Conservation (phyloP, 2,888 invertebrate genomes). For the Stenoptilia bipunctidactyla region DNA sequence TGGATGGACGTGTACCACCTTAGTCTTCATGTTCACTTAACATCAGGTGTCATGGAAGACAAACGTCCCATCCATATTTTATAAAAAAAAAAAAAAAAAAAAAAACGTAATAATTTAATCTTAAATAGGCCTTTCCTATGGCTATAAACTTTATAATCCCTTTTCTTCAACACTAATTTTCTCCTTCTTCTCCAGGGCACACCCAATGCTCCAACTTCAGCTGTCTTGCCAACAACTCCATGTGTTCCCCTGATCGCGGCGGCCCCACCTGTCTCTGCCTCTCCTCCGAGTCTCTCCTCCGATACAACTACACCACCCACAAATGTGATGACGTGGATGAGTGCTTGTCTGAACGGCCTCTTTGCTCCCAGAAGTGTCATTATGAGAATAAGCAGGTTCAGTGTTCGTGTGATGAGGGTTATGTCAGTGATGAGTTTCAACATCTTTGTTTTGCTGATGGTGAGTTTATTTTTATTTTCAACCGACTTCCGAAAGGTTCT, state of each 20-base stretch:
- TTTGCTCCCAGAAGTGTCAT: slow-evolving; percentile 78
- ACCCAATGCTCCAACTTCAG: slow-evolving; percentile 39
- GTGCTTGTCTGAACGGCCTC: slow-evolving; percentile 71
- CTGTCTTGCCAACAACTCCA: slow-evolving; percentile 26
- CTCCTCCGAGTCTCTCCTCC: slow-evolving; percentile 31
- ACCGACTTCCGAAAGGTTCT: no score
- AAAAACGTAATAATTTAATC: no score
- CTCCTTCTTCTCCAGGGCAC: slow-evolving; percentile 28
- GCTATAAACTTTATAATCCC: no score
- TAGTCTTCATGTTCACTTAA: no score
- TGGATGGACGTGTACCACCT: no score
- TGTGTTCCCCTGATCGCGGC: slow-evolving; percentile 31
- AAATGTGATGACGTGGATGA: slow-evolving; percentile 74
- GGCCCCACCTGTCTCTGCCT: slow-evolving; percentile 69
- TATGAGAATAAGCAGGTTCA: slow-evolving; percentile 71
- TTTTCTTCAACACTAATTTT: not conserved
- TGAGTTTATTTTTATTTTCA: no score
- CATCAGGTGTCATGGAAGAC: no score
- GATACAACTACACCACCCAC: slow-evolving; percentile 34
- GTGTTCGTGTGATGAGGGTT: slow-evolving; percentile 74
- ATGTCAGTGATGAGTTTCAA: slow-evolving; percentile 21
- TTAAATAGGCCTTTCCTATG: no score
- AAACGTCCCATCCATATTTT: no score
- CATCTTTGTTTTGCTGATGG: slow-evolving; percentile 42
- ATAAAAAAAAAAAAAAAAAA: not conserved